Base-by-base conservation (phyloP, 2,113 vertebrate species). In the Eurystomus gularis region DNA sequence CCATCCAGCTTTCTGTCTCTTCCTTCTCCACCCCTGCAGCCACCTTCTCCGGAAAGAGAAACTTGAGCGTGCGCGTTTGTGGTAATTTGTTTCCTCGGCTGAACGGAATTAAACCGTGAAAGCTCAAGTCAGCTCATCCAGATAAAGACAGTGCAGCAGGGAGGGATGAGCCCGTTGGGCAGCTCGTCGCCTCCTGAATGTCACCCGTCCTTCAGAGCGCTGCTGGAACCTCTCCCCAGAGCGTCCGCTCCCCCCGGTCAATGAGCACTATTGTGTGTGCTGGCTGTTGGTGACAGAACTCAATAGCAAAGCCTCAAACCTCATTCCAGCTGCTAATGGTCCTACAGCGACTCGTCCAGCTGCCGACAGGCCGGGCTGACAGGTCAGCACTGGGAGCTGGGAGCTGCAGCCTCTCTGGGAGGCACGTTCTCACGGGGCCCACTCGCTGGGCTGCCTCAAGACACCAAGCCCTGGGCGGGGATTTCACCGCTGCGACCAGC, bases 61-160 rank as follows among this genome's bases (percentile, higher is more conserved):
- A 58, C 76, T 61, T 64, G 40, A 96, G 87, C 23, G 13, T 33
- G 18, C 33, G 15, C 33, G 6, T 40, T 95, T 75, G 87, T 88
- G 94, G 93, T 93, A 94, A 96, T 90, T 48, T 87, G 93, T 97
- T 94, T 93, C 91, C 89, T 94, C 93, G 70, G 88, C 78, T 77
- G 93, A 97, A 96, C 40, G 2, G 96, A 97, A 97, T 97, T 95
- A 97, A 97, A 97, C 75, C 62, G 35, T 66, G 61, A 78, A 87
- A 96, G 94, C 81, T 76, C 17, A 92, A 97, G 96, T 93, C 93
- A 95, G 80, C 64, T 90, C 95, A 77, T 42, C 66, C 75, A 86
- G 94, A 96, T 93, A 97, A 96, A 97, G 88, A 23, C 72, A 89
- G 89, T 13, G 90, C 88, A 80, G 82, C 62, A 46, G 3, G 8